Evolutionary conservation across 2,113 vertebrate species (phyloP).

Genomic region (Cryptotis parvus): DNA sequence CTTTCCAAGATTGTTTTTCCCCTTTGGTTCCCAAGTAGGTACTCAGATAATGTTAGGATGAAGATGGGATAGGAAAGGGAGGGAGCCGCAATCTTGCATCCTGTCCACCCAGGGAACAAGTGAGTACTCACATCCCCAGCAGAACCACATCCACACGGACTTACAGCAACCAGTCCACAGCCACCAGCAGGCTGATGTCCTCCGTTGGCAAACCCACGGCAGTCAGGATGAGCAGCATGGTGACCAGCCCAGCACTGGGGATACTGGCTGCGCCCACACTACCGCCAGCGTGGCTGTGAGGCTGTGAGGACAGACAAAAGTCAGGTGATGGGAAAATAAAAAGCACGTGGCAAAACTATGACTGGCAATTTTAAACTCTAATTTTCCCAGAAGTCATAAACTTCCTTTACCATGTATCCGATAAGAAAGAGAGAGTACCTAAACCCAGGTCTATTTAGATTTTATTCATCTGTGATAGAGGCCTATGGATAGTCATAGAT

Average conservation of each 20-base stretch:
- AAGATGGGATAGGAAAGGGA: background rate
- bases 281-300: slow-evolving; percentile 97
- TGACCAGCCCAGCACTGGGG: slow-evolving; percentile 97
- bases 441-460: background rate
- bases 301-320: slow-evolving; percentile 86
- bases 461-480: background rate
- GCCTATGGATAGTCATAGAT: background rate
- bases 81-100: too few relatives aligned
- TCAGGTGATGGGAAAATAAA: slow-evolving; percentile 36
- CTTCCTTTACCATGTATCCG: background rate
- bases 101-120: too few relatives aligned
- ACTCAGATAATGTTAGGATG: background rate
- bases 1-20: background rate
- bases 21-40: background rate
- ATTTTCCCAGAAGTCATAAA: slow-evolving; percentile 9
- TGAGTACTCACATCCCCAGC: background rate
- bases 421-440: background rate
- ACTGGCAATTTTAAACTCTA: background rate
- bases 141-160: slow-evolving; percentile 79
- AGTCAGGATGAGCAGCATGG: slow-evolving; percentile 98
- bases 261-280: slow-evolving; percentile 98
- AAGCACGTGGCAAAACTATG: background rate
- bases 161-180: slow-evolving; percentile 99
- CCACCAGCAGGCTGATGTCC: slow-evolving; percentile 98
- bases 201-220: slow-evolving; percentile 98